phyloP scores from a whole-genome alignment of 2,888 invertebrate genomes.

The Theretra japonica region DNA sequence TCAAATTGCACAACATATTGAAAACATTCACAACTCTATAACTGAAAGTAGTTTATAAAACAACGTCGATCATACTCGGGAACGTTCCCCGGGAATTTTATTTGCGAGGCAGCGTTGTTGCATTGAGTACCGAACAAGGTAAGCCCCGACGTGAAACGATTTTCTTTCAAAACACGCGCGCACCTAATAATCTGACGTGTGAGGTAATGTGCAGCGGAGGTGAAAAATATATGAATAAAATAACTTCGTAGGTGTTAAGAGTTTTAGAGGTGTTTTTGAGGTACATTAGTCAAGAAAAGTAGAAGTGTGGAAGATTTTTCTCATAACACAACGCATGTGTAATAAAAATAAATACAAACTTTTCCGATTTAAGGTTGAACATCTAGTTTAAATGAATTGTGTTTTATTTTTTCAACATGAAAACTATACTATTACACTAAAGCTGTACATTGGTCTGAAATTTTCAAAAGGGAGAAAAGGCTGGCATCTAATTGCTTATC shows the following conservation, averaged over 20 bases:
- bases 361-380: too few species aligned
- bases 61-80: constrained; percentile 1
- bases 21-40: neutral
- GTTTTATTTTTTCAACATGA: too few species aligned
- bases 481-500: too few species aligned
- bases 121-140: constrained; percentile 19
- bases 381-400: too few species aligned
- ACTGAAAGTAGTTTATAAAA: constrained; percentile 9
- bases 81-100: constrained; percentile 9
- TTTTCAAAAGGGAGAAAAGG: too few species aligned
- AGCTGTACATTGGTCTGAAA: too few species aligned
- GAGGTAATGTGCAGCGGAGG: neutral
- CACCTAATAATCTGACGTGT: constrained; percentile 12
- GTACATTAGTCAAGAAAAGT: too few species aligned
- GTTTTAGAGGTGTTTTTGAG: neutral
- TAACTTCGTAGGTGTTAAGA: neutral
- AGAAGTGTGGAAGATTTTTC: too few species aligned
- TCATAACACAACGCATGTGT: too few species aligned
- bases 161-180: constrained; percentile 20
- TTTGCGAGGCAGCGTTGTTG: constrained; percentile 9
- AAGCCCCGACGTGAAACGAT: constrained; percentile 21
- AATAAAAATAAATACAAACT: too few species aligned
- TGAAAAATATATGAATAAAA: neutral
- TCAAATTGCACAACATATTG: neutral
- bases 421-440: too few species aligned